Conservation (phyloP, 2,888 invertebrate genomes). For the Petrolisthes manimaculis region DNA sequence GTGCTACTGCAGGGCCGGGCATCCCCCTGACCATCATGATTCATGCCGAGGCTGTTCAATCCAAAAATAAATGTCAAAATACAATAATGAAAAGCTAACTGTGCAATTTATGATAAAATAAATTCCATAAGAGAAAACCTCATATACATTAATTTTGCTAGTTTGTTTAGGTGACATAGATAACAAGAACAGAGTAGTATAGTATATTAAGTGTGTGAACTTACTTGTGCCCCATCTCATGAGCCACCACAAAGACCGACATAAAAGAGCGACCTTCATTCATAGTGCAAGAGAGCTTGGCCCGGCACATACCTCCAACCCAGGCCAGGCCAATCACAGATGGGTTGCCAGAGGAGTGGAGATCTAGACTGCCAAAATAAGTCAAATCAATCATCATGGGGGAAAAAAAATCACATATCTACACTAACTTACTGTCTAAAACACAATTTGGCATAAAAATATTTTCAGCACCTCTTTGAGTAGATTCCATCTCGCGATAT, state of each 20-base stretch:
- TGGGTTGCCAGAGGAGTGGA: conserved; percentile 67
- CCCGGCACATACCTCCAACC: conserved; percentile 72
- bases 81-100: too few relatives aligned
- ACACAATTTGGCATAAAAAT: too few relatives aligned
- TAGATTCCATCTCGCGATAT: too few relatives aligned
- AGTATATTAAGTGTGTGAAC: conserved; percentile 45
- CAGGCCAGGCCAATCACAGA: conserved; percentile 71
- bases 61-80: too few relatives aligned
- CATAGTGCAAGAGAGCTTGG: conserved; percentile 72
- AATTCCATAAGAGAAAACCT: too few relatives aligned
- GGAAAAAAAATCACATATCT: too few relatives aligned
- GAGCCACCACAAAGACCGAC: conserved; percentile 73
- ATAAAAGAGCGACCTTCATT: conserved; percentile 73
- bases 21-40: conserved; percentile 69
- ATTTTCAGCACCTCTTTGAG: too few relatives aligned
- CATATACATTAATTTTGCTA: too few relatives aligned
- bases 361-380: conserved; percentile 61
- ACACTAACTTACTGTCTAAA: too few relatives aligned
- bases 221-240: conserved; percentile 73
- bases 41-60: conserved; percentile 69
- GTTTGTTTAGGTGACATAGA: too few relatives aligned
- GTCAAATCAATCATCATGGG: too few relatives aligned
- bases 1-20: conserved; percentile 69
- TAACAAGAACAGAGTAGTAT: not conserved
- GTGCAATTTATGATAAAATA: too few relatives aligned